Evolutionary conservation across 2,888 invertebrate species (phyloP), one percentile per base, ranked within the genome.

Genomic region (Hyles lineata): DNA sequence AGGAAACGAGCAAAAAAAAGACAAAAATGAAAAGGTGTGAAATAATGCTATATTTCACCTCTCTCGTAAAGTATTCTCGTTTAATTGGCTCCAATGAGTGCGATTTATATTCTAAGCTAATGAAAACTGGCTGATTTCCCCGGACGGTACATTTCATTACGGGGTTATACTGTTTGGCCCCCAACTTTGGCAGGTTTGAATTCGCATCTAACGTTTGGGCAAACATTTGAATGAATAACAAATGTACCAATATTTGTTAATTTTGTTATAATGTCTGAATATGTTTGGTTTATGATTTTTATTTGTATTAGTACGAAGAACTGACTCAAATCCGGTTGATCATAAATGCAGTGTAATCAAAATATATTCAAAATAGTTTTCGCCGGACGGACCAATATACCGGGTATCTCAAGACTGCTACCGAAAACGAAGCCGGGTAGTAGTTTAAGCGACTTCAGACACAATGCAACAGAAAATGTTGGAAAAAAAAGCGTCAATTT

Each of bases 91-190:
- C 75, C 82, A 86, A 85, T 85, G 84, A 83, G 82, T 80, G 78
- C 83, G 86, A 87, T 89, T 89, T 88, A 85, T 86, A 88, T 87
- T 83, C 85, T 83, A 81, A 85, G 84, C 85, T 89, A 89, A 91
- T 91, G 90, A 90, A 89, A 86, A 83, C 79, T 79, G 78, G 71
- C 81, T 90, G 91, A 91, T 91, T 91, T 91, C 91, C 91, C 91
- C 76, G 77, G 91, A 82, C 86, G 82, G 80, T 82, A 79, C 82
- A 82, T 85, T 90, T 90, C 90, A 90, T 91, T 91, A 90, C 84
- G 69, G 74, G 69, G 19, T 76, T 74, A 43, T 43, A 23, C 67
- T 67, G 43, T 67, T n/a, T 50, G 67, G 67, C 50, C 67, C 35
- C 52, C n/a, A 63, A 55, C 58, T 55, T 72, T 55, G 58, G 19